These are phyloP conservation scores for Trachelus stipa DNA, from an alignment of 2,888 invertebrate genomes.

Conservation along the genomic window DNA sequence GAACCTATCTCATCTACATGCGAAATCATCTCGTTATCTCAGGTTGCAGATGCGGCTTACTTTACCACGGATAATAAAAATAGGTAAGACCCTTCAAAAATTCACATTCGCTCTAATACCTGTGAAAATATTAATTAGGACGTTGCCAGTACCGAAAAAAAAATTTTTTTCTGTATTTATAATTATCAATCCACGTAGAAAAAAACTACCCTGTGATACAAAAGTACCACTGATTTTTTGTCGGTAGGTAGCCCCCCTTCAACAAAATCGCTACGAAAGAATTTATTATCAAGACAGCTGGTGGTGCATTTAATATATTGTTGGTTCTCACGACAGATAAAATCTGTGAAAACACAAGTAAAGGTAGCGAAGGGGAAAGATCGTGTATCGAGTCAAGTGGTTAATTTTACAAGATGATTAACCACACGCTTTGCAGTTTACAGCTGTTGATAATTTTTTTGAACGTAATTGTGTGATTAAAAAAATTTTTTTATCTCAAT, in stretches of 20 bases:
- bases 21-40: conserved; percentile 62
- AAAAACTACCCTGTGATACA: not conserved
- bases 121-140: not conserved
- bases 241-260: not conserved
- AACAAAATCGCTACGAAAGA: not conserved
- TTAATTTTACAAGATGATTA: not conserved
- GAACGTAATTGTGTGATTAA: not conserved
- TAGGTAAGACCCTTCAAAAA: not conserved
- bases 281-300: not conserved
- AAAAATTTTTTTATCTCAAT: not conserved
- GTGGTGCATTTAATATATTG: not conserved
- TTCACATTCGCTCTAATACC: not conserved
- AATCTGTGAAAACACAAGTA: not conserved
- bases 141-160: not conserved
- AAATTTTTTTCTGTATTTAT: not conserved
- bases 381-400: not conserved
- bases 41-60: conserved; percentile 29
- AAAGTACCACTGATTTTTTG: not conserved
- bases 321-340: not conserved
- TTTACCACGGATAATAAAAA: not conserved
- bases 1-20: conserved; percentile 58
- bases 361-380: not conserved
- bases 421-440: not conserved
- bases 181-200: not conserved
- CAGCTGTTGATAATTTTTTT: not conserved